Conservation (phyloP, 2,113 vertebrate species). For the Eurypyga helias region DNA sequence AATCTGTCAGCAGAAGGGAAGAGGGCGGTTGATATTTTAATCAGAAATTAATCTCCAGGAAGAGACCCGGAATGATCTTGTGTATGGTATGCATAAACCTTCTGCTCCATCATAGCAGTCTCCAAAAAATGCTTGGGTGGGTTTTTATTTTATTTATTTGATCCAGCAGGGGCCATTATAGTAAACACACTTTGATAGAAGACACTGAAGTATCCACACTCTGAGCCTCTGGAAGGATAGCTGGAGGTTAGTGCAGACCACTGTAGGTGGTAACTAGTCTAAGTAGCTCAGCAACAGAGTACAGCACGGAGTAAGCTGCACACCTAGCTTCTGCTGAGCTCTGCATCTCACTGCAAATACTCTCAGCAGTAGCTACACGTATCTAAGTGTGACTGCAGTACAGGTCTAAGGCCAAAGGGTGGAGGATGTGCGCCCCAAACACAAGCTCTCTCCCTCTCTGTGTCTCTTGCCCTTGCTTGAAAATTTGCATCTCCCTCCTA, state of each 20-base stretch:
- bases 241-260: neutral
- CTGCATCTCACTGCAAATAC: neutral
- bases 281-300: neutral
- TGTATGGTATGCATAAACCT: neutral
- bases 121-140: neutral
- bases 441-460: neutral
- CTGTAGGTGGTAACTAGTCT: neutral
- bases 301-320: neutral
- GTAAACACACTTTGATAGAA: neutral
- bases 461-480: neutral
- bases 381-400: neutral
- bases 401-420: neutral
- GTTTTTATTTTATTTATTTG: neutral
- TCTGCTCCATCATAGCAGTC: neutral
- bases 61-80: neutral
- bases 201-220: neutral
- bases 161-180: neutral
- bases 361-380: neutral
- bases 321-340: neutral
- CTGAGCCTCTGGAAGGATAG: neutral
- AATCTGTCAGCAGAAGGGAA: neutral
- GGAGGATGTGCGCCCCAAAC: neutral
- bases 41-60: neutral
- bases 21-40: neutral
- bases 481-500: neutral